Percentiles rank a stretch among this genome's conserved stretches.
Evolutionary conservation across 1,140 invertebrate species (phyloP).

Genomic region (Tetragnatha versicolor): DNA sequence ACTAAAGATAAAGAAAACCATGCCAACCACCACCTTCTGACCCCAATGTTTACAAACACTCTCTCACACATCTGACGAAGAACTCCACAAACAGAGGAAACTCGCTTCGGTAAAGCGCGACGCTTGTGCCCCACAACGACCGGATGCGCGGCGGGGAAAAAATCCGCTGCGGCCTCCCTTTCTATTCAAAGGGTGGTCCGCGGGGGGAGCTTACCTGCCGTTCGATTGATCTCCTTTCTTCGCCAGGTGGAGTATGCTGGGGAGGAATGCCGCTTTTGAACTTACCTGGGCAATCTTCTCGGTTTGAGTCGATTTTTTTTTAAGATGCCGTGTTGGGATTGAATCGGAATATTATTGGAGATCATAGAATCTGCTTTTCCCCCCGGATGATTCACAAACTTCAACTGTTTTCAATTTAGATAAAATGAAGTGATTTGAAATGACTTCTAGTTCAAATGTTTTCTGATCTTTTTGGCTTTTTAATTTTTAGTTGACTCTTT

Average conservation of each 20-base stretch:
- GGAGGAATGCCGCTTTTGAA: background rate
- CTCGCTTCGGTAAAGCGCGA: slow-evolving; percentile 25
- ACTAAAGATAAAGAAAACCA: background rate
- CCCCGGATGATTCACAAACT: too few relatives aligned
- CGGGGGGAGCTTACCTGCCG: background rate
- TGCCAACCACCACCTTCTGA: too few relatives aligned
- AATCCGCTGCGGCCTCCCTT: background rate
- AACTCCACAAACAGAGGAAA: background rate
- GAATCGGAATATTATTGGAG: too few relatives aligned
- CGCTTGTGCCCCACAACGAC: background rate
- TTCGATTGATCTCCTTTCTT: background rate
- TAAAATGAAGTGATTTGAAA: too few relatives aligned
- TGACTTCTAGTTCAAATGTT: too few relatives aligned
- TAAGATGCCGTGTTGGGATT: background rate
- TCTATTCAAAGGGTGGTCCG: background rate
- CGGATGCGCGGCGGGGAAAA: background rate
- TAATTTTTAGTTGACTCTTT: too few relatives aligned
- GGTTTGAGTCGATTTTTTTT: background rate
- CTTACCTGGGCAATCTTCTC: background rate
- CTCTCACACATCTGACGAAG: too few relatives aligned
- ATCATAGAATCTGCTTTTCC: too few relatives aligned
- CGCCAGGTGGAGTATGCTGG: background rate
- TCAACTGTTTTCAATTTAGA: too few relatives aligned
- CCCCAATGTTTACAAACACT: too few relatives aligned
- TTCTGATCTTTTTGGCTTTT: too few relatives aligned